A percentile compares a stretch with the other conserved stretches of the same genome.
Conservation (phyloP, 2,113 vertebrate genomes). For the Procavia capensis region DNA sequence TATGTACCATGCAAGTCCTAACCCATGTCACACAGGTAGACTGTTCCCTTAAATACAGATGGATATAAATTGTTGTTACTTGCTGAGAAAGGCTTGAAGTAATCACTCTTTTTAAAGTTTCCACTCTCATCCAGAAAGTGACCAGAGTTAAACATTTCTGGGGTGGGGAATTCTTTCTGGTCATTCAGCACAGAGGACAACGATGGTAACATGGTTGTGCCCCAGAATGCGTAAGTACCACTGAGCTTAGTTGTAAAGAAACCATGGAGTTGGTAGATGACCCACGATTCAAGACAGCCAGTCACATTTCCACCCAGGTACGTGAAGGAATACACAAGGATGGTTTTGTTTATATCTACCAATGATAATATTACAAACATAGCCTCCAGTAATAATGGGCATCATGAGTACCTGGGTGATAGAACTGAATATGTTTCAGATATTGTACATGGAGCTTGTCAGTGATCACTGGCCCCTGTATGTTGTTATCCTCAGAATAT, state of each 20-base stretch:
- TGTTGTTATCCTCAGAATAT: no score
- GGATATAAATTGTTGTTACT: slow-evolving; percentile 62
- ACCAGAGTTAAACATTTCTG: slow-evolving; percentile 80
- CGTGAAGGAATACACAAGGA: no score
- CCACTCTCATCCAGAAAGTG: slow-evolving; percentile 83
- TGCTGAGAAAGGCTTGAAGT: slow-evolving; percentile 85
- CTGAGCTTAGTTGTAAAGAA: neutral
- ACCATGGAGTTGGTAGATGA: no score
- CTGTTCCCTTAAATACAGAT: neutral
- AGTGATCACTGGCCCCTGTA: no score
- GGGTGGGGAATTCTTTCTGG: slow-evolving; percentile 78
- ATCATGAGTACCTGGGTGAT: no score
- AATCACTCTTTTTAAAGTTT: slow-evolving; percentile 79
- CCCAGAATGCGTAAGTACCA: slow-evolving; percentile 71
- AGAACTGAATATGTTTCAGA: no score
- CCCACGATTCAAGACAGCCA: no score
- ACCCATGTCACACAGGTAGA: neutral
- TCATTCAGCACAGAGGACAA: slow-evolving; percentile 9
- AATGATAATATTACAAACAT: no score
- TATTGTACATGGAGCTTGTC: no score
- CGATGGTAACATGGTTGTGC: slow-evolving; percentile 69
- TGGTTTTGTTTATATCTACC: no score
- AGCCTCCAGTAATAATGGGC: no score
- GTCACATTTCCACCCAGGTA: no score
- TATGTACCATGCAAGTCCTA: neutral